Evolutionary conservation across 2,888 invertebrate species (phyloP).

Genomic region (Spodoptera exigua): DNA sequence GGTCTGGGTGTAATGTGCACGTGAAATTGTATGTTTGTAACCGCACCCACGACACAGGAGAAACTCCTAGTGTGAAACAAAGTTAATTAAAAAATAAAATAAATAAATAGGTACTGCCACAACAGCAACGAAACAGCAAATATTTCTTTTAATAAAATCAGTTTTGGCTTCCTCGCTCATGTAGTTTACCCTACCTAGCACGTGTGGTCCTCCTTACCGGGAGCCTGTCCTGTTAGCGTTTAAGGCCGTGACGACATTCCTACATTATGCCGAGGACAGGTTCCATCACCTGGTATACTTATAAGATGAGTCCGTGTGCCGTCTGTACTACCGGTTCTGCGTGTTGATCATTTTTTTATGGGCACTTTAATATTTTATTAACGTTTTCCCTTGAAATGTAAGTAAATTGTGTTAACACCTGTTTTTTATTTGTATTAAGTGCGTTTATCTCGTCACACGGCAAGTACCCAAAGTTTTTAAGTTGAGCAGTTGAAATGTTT

Average conservation of each 20-base stretch:
- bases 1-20: too few relatives aligned
- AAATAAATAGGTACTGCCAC: too few relatives aligned
- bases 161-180: background rate
- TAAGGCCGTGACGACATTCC: constrained; percentile 56
- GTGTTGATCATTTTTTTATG: constrained; percentile 53
- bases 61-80: too few relatives aligned
- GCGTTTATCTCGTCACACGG: too few relatives aligned
- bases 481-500: too few relatives aligned
- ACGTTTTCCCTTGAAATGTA: constrained; percentile 35
- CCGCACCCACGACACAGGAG: too few relatives aligned
- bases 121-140: too few relatives aligned
- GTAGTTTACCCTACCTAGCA: constrained; percentile 1
- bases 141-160: constrained; percentile 2
- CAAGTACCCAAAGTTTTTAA: too few relatives aligned
- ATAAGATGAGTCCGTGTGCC: constrained; percentile 54
- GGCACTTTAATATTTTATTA: constrained; percentile 39
- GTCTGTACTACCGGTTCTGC: constrained; percentile 50
- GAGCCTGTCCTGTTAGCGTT: constrained; percentile 43
- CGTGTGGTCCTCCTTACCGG: constrained; percentile 37
- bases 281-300: constrained; percentile 60
- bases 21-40: too few relatives aligned
- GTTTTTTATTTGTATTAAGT: constrained; percentile 11
- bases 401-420: constrained; percentile 22
- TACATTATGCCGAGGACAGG: constrained; percentile 55
- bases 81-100: too few relatives aligned